Base-by-base conservation (phyloP, 2,113 vertebrate genomes). In the Leucopternis melanops region DNA sequence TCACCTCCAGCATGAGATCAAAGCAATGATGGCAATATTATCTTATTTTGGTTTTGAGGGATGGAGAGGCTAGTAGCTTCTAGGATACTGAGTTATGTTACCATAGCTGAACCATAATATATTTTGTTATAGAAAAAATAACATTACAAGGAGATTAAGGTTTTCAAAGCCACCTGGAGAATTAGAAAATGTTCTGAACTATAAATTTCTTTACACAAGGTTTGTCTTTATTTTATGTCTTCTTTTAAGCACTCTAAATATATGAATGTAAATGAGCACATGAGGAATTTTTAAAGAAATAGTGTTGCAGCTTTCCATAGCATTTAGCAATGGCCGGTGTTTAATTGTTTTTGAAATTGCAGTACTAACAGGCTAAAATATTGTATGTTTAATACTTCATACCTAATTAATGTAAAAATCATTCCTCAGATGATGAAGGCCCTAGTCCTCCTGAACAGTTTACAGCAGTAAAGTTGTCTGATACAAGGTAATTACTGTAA, bases 391-490 rank as follows among this genome's bases (percentile, higher is more conserved):
- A 45, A 16, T 81, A 21, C 4, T 57, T 91, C 1, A 4, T 59
- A 17, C 11, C 8, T 87, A 45, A 89, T 29, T 38, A 70, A 86
- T 73, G n/a, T 31, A 55, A 88, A 80, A 63, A 61, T 87, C 12
- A 10, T 95, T 71, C 55, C 57, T 36, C 91, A 99, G 99, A 98
- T 77, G 98, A 99, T 94, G 99, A 99, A 96, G 99, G 99, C 26
- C 99, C 99, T 13, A 99, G 98, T 95, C 99, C 99, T 81, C 99
- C 99, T 9, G 99, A 99, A 88, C 99, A 99, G 95, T 99, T 99
- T 63, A 99, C 99, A 44, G 99, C 99, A 31, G 98, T 99, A 81
- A 99, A 99, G 92, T 74, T 99, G 61, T 99, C 99, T n/a, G 99
- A 99, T 91, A 96, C 98, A 74, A 99, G 99, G 99, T 99, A 96